These are phyloP conservation scores for Sinosuthora webbiana DNA, from an alignment of 2,113 vertebrate species.

Conservation along the genomic window DNA sequence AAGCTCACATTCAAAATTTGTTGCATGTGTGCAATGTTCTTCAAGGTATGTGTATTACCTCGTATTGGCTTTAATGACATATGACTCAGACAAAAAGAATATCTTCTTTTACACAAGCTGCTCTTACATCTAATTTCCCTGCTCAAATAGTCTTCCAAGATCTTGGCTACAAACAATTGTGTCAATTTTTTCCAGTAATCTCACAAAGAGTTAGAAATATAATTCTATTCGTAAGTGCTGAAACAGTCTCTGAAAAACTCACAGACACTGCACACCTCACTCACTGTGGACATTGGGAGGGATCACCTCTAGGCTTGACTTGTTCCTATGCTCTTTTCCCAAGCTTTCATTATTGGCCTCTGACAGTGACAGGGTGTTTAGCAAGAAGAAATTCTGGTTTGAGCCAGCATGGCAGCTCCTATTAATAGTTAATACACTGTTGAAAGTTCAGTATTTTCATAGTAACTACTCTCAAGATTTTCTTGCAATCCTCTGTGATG, in stretches of 20 bases:
- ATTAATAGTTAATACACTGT: background rate
- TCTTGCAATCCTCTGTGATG: background rate
- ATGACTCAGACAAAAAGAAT: background rate
- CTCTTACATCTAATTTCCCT: background rate
- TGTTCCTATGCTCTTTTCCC: background rate
- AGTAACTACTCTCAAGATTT: background rate
- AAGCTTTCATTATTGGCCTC: background rate
- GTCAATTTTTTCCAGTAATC: background rate
- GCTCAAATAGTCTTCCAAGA: background rate
- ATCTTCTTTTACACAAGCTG: accelerated
- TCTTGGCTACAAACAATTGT: background rate
- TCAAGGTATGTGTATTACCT: background rate
- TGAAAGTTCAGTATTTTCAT: constrained; percentile 38
- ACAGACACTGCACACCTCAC: background rate
- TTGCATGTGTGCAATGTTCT: background rate
- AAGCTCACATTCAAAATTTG: background rate
- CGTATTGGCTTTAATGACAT: background rate
- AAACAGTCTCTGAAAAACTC: background rate
- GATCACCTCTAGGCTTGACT: background rate
- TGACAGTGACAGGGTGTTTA: background rate
- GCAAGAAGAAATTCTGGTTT: background rate
- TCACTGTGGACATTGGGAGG: background rate
- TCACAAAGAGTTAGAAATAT: background rate
- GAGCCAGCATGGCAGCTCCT: background rate
- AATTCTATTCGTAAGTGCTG: background rate